A percentile compares a stretch with the other conserved stretches of the same genome.
Conservation (phyloP, 2,888 invertebrate genomes). For the Cryptosula pallasiana region DNA sequence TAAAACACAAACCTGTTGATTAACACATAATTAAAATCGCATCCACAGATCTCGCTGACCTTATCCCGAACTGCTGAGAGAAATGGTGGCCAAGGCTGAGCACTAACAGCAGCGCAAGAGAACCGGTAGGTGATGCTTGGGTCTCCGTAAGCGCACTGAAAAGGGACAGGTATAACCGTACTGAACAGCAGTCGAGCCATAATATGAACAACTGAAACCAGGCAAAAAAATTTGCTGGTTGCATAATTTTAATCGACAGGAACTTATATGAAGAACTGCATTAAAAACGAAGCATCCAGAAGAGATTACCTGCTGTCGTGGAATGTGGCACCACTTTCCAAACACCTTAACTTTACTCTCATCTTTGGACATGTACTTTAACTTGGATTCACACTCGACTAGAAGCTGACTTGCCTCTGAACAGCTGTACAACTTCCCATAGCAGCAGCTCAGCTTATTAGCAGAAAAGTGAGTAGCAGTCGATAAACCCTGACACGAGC, state of each 20-base stretch:
- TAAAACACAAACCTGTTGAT: slow-evolving; percentile 71
- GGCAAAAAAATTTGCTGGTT: too few species aligned
- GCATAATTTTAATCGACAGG: too few species aligned
- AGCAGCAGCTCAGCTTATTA: slow-evolving; percentile 61
- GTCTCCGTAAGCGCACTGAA: slow-evolving; percentile 64
- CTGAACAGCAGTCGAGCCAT: too few species aligned
- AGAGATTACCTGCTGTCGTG: slow-evolving; percentile 61
- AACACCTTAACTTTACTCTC: slow-evolving; percentile 63
- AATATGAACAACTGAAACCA: too few species aligned
- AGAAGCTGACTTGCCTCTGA: slow-evolving; percentile 57
- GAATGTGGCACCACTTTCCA: slow-evolving; percentile 65
- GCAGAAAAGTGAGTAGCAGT: slow-evolving; percentile 33
- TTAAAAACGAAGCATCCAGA: too few species aligned
- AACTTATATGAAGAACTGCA: too few species aligned
- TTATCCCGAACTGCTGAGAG: slow-evolving; percentile 58
- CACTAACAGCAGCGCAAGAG: slow-evolving; percentile 63
- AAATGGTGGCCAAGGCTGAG: slow-evolving; percentile 61
- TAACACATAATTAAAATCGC: slow-evolving; percentile 64
- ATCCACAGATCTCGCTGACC: slow-evolving; percentile 57
- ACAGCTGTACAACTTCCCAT: slow-evolving; percentile 56
- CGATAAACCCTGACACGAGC: background rate
- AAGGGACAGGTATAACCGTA: too few species aligned
- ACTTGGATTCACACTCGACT: slow-evolving; percentile 56
- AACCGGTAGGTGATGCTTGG: slow-evolving; percentile 63
- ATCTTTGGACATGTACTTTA: slow-evolving; percentile 64